Evolutionary conservation across 2,113 vertebrate species (phyloP), one percentile per base, ranked within the genome.

Genomic region (Tetraodon nigroviridis): DNA sequence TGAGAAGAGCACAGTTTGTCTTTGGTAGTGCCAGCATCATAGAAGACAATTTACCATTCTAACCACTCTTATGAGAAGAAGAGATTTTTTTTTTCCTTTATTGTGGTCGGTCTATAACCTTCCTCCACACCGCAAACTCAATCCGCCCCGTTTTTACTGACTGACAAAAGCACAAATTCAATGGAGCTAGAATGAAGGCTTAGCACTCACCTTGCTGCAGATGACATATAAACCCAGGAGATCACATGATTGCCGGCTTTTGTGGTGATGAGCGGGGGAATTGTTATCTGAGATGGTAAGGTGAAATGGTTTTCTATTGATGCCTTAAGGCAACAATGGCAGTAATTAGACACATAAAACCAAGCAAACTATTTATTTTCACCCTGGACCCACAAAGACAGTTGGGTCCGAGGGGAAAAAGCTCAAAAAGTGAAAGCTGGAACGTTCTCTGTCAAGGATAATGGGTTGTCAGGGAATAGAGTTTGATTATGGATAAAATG

Each of bases 131-230:
- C 58, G 67, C 78, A 82, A 86, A 83, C 84, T 89, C 89, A 86
- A 87, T 90, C 86, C 84, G 48, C 44, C 59, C 50, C 60, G 80
- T 77, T 86, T 86, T 80, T 69, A 82, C 64, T 60, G 59, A 70
- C 70, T 46, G 69, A 90, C 82, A 88, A 88, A 62, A 67, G 75
- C 73, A 68, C 74, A 78, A 75, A 86, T 85, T 90, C 80, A 81
- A 79, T 75, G 53, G 64, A 58, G 41, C 58, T 76, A 75, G 65
- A 81, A 80, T 63, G 61, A 61, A 73, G 56, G 67, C 79, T 60
- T 79, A 73, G 84, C 75, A 69, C 67, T 82, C 64, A 10, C 64
- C 63, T 64, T 40, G 61, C 73, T 45, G 52, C 29, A 60, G 71
- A 78, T 78, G 75, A 66, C 79, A 70, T 69, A 75, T 71, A 78